phyloP scores from a whole-genome alignment of 2,888 invertebrate genomes.

The Aquatica leii region DNA sequence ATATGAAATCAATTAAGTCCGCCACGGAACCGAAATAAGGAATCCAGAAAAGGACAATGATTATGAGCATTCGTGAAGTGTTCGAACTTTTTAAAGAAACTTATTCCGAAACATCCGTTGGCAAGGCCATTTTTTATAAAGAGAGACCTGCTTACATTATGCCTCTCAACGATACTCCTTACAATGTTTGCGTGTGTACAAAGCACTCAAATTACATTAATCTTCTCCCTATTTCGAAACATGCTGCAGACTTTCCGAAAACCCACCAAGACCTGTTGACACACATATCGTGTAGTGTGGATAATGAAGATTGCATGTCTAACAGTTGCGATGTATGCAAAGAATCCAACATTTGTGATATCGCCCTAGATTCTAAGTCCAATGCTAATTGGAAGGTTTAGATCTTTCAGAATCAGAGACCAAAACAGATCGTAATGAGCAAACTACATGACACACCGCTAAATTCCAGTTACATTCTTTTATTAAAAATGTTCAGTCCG shows the following conservation, averaged over 20 bases:
- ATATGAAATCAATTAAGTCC: constrained; percentile 21
- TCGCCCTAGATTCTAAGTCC: too few species aligned
- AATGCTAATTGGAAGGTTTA: neutral
- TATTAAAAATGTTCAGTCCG: constrained; percentile 18
- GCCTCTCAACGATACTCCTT: too few species aligned
- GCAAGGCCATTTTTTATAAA: neutral
- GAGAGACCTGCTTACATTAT: too few species aligned
- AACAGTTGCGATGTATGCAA: neutral
- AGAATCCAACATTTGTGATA: neutral
- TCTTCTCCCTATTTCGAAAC: neutral
- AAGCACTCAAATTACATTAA: too few species aligned
- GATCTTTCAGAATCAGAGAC: constrained; percentile 15
- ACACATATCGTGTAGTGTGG: too few species aligned
- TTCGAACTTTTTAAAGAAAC: constrained; percentile 25
- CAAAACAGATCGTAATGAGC: constrained; percentile 23
- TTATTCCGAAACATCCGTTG: too few species aligned
- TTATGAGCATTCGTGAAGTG: constrained; percentile 23
- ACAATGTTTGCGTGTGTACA: too few species aligned
- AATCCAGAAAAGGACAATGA: constrained; percentile 27
- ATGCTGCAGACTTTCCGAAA: neutral
- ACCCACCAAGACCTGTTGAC: too few species aligned
- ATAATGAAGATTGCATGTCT: too few species aligned
- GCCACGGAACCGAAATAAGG: constrained; percentile 18
- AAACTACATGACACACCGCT: constrained; percentile 16
- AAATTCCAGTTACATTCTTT: constrained; percentile 14